Base-by-base conservation (phyloP, 92 coral and sea anemone genomes). In the Epizoanthus rinbou region DNA sequence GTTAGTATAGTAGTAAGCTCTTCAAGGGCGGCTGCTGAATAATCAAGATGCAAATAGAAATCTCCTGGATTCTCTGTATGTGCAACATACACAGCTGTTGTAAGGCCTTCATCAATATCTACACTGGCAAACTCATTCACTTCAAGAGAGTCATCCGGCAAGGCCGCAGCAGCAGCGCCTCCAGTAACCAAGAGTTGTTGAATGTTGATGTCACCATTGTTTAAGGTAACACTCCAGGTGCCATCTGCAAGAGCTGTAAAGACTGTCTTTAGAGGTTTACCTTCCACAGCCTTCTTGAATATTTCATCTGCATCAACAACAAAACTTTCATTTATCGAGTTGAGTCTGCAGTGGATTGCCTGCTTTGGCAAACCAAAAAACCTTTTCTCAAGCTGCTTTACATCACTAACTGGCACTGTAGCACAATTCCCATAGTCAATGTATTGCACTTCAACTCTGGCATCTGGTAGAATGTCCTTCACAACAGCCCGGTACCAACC, bases 391-490 rank as follows among this genome's bases (percentile, higher is more conserved):
- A 91, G 83, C 59, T 80, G 66, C 45, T 93, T 94, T 45, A 93
- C 80, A 59, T 91, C 88, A 18, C 90, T 75, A 24, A 89, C 72
- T 14, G 80, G 65, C 22, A 91, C 83, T 0, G 68, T 73, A 50
- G 86, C 93, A 31, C 85, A 76, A 80, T 95, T 93, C 1, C 98
- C 98, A 84, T 93, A 95, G 64, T 95, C 98, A 70, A 95, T 64
- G 60, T 87, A 95, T 18, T 80, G 79, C n/a, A 95, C 95, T 65
- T 86, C 87, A 8, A 93, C 92, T 57, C 87, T 76, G 33, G 71
- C 79, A 10, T 88, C 87, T 14, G 91, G 91, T 11, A 91, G 82
- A 9, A 69, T 22, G 18, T 88, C 83, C 50, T 31, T 79, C 31
- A 95, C 75, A 6, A 73, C 76, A 5, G 92, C 97, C 83, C 98